These are phyloP conservation scores for Smittia sp. DNA, from an alignment of 2,888 invertebrate genomes.

Conservation along the genomic window DNA sequence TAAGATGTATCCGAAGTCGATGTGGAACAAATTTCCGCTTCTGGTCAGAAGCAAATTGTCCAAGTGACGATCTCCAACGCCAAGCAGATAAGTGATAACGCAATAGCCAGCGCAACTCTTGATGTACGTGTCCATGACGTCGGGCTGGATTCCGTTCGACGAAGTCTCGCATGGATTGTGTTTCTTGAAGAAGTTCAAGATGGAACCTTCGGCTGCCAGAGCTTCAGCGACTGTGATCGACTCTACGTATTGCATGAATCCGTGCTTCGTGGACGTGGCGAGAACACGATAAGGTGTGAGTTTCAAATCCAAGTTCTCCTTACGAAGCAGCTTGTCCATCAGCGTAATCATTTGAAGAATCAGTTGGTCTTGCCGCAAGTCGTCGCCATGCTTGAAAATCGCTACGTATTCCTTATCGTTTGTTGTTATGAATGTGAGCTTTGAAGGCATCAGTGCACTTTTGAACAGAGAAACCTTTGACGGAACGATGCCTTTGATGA, in stretches of 20 bases:
- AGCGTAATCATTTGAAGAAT: constrained; percentile 96
- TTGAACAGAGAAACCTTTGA: constrained; percentile 92
- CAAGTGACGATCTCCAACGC: constrained; percentile 95
- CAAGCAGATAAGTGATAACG: constrained; percentile 93
- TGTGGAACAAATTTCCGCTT: constrained; percentile 83
- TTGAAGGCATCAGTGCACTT: constrained; percentile 93
- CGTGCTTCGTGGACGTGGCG: constrained; percentile 93
- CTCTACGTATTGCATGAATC: constrained; percentile 94
- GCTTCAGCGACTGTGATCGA: constrained; percentile 92
- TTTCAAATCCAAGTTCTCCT: constrained; percentile 95
- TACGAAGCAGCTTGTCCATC: constrained; percentile 91
- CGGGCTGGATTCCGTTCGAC: constrained; percentile 85
- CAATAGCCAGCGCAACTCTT: constrained; percentile 96
- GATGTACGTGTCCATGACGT: constrained; percentile 97
- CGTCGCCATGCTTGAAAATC: constrained; percentile 98
- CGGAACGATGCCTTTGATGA: constrained; percentile 82
- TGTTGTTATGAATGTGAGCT: constrained; percentile 80
- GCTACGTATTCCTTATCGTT: constrained; percentile 80
- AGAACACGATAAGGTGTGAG: constrained; percentile 93
- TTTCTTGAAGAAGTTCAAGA: constrained; percentile 89
- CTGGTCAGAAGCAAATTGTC: constrained; percentile 93
- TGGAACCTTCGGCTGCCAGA: constrained; percentile 78
- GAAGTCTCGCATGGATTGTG: constrained; percentile 84
- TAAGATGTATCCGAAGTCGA: constrained; percentile 89
- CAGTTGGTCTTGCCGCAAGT: constrained; percentile 94